These are phyloP conservation scores for Atrichornis clamosus DNA, from an alignment of 2,113 vertebrate species.

Conservation along the genomic window DNA sequence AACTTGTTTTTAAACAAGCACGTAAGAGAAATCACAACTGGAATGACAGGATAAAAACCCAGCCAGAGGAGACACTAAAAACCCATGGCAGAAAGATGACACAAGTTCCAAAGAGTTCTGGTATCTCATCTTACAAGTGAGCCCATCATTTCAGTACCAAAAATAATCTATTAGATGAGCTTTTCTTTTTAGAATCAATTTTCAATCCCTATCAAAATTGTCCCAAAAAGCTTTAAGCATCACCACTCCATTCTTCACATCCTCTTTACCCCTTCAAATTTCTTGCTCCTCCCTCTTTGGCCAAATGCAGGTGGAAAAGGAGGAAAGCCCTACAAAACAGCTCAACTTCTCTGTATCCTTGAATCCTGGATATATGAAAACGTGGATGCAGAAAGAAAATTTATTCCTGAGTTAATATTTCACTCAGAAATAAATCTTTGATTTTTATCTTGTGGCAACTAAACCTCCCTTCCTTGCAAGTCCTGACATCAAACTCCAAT, in stretches of 20 bases:
- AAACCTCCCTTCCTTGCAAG: background rate
- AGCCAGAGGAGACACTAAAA: background rate
- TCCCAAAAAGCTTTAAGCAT: background rate
- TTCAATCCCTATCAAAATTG: background rate
- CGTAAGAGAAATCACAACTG: background rate
- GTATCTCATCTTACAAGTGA: background rate
- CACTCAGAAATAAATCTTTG: background rate
- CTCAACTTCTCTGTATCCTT: background rate
- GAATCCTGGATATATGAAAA: background rate
- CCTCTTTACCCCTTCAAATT: background rate
- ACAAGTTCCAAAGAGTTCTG: background rate
- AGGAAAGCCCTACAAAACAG: background rate
- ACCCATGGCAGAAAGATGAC: background rate
- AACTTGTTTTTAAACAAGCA: slow-evolving; percentile 30
- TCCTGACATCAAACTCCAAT: background rate
- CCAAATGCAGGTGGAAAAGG: background rate
- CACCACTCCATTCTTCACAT: background rate
- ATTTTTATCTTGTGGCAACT: background rate
- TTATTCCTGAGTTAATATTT: background rate
- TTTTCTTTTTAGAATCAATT: background rate
- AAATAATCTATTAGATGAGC: background rate
- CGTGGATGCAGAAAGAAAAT: background rate
- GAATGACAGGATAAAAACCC: background rate
- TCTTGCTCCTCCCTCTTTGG: background rate
- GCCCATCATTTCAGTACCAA: background rate